Base-by-base conservation (phyloP, 2,113 vertebrate species). In the Nerophis lumbriciformis region DNA sequence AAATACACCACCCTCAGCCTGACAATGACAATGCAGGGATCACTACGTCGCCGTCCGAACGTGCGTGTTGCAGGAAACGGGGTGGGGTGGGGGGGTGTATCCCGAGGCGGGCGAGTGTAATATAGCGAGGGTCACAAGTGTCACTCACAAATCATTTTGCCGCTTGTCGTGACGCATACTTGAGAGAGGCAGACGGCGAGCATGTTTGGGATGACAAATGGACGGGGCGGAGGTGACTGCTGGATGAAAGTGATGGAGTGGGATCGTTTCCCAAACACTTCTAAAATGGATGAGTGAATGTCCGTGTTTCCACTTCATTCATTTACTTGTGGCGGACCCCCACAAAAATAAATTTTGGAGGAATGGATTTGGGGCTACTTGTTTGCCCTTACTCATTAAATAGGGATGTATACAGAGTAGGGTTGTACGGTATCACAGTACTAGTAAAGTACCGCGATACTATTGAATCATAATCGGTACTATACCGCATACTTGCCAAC, bases 61-160 rank as follows among this genome's bases (percentile, higher is more conserved):
- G 13, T 36, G 56, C 61, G 49, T 59, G 15, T 54, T 53, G 54
- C 55, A 55, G 38, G 53, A 66, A 65, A 62, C 57, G 64, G 38
- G 19, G 19, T 19, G 19, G 19, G 19, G 19, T 1, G 9, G 2
- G 42, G 39, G 8, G 8, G 6, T 64, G 47, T n/a, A 37, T 28
- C 68, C 48, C 48, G 57, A 61, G 45, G 55, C 1, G n/a, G 12
- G 42, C 16, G 8, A 53, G 35, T 59, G 36, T 58, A 61, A 47
- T 57, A 45, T 38, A 42, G 28, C 28, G 57, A 61, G 37, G 53
- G 53, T 69, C 65, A 57, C 50, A 53, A 62, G 67, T 48, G 54
- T 55, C 61, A 42, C 62, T 52, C 52, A 58, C 54, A 75, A 76
- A 76, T 65, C n/a, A 72, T 70, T 78, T 69, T 83, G 57, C 44